Base-by-base conservation (phyloP, 2,888 invertebrate species). In the Cataglyphis livida region DNA sequence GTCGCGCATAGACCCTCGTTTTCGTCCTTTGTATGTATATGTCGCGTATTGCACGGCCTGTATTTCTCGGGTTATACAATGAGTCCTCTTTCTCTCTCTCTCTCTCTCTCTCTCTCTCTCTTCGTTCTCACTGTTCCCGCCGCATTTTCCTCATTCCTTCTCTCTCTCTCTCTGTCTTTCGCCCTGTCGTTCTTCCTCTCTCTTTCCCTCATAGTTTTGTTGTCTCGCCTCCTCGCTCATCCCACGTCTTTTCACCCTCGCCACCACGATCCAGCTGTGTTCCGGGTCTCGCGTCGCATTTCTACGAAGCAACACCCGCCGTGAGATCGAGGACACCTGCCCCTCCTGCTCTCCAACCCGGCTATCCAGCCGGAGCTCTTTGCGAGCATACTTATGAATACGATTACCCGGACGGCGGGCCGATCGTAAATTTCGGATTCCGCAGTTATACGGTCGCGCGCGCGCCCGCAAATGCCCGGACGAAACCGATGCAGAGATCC, bases 261-360 rank as follows among this genome's bases (percentile, higher is more conserved):
- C 51, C 65, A 9, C 41, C 81, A 12, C 51, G 78, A 38, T n/a
- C 38, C 70, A 12, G 44, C 15, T 41, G 62, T 61, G 65, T 51
- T 59, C 32, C 32, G 70, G 32, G 54, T 81, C 84, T 54, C 82
- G 84, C 75, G 44, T 79, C 66, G 83, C 84, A 86, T 85, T 84
- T 87, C 90, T 88, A 88, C 83, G 90, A 89, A 85, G 85, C 85
- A 85, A 89, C 88, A 86, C 86, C 82, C 88, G 87, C 82, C 92
- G 91, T 91, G 92, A 88, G 92, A 92, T 91, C 89, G 83, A 68
- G 87, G 89, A 92, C 93, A 93, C 92, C 92, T 93, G 92, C 88
- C 89, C 87, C 91, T 76, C 82, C 44, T 71, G 15, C 32, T 44
- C 75, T 48, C 62, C 35, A 35, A 0, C 35, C 18, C 18, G 21